Conservation (phyloP, 2,888 invertebrate genomes). For the Drosophila putrida region DNA sequence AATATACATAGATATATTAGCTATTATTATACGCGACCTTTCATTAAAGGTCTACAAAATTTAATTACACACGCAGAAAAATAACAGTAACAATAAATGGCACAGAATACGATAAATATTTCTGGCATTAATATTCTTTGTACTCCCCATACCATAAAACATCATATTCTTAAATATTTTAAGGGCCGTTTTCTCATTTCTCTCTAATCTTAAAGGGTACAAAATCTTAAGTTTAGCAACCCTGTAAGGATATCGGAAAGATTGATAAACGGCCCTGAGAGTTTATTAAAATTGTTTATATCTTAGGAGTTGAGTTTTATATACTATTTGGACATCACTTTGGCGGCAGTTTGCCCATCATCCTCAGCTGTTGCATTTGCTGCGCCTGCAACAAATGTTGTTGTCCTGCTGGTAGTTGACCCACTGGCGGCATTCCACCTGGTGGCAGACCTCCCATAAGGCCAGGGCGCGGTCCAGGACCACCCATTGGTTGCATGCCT, state of each 20-base stretch:
- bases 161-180: background rate
- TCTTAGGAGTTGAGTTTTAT: conserved; percentile 24
- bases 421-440: conserved; percentile 60
- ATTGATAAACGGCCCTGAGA: no score
- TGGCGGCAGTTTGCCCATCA: conserved; percentile 76
- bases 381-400: conserved; percentile 86
- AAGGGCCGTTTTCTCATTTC: no score
- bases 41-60: conserved; percentile 42
- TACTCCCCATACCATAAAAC: background rate
- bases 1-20: conserved; percentile 62
- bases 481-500: conserved; percentile 64
- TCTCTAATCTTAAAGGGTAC: no score
- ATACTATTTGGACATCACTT: conserved; percentile 45
- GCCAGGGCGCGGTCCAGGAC: conserved; percentile 52
- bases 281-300: no score
- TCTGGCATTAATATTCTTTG: background rate
- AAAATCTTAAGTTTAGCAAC: no score
- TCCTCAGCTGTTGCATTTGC: conserved; percentile 87
- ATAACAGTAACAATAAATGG: conserved; percentile 74
- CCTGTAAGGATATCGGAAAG: no score
- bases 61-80: conserved; percentile 70
- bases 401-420: conserved; percentile 83
- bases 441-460: conserved; percentile 58
- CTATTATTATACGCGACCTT: conserved; percentile 51
- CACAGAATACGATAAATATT: conserved; percentile 65